Evolutionary conservation across 2,797 vertebrate genomes (phyloP), one percentile per base, ranked within the genome.

Genomic region (Helostoma temminkii): DNA sequence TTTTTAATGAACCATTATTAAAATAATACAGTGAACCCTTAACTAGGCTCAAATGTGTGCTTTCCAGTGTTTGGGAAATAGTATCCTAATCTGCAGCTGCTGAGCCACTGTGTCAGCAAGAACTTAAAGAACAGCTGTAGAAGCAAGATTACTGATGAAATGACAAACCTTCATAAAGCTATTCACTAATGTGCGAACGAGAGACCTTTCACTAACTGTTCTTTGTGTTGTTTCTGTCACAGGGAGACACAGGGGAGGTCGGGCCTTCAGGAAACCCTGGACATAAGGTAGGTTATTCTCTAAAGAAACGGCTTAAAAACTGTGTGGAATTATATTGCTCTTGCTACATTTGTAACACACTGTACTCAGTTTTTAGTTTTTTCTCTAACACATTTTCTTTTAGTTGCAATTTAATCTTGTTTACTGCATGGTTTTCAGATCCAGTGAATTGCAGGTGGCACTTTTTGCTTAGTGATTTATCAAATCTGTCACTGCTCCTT

Each of bases 21-120:
- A 67, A 46, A 70, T 65, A 59, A 70, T 55, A 72, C 65, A 66
- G 26, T 66, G 63, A 62, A 49, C n/a, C 32, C 12, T 58, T 68
- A 80, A 71, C 54, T 81, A 64, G 63, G 66, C 55, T 78, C 49
- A 25, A 39, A 70, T 56, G 53, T 62, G 64, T 69, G 63, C 65
- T 78, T 76, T 76, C 79, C 90, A 92, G 82, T 92, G 91, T 85
- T 91, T 89, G 63, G 73, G 89, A 89, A 93, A 94, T 54, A 73
- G 66, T 87, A 92, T 88, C 84, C 81, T 16, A 8, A 5, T 55
- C 63, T 87, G 90, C 93, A 94, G 93, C 93, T 93, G 93, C 87
- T 85, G 81, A 66, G 68, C 72, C 69, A 56, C 76, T 75, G 71
- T 88, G 83, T 85, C 87, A 85, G 76, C 66, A 71, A 59, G 66